Evolutionary conservation across 2,888 invertebrate species (phyloP).

Genomic region (Brachyptera risi): DNA sequence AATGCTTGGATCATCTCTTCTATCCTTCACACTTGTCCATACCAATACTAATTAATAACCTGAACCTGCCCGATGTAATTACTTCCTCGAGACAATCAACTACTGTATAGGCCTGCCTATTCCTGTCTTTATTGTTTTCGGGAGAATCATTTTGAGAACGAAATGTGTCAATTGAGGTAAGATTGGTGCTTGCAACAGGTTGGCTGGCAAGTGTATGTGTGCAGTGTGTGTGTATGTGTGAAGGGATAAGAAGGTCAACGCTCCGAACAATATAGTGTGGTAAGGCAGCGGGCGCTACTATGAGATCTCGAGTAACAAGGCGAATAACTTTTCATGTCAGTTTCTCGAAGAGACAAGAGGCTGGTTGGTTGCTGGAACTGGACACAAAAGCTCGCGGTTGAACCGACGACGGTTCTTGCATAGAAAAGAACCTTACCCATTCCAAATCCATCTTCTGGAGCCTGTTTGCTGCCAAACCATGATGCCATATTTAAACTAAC

Average conservation of each 20-base stretch:
- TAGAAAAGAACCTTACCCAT: constrained; percentile 19
- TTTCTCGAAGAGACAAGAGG: constrained; percentile 5
- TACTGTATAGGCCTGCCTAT: no score
- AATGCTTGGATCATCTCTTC: no score
- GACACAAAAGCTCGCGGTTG: constrained; percentile 10
- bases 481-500: constrained; percentile 17
- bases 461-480: constrained; percentile 13
- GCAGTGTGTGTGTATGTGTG: no score
- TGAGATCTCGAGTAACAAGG: constrained; percentile 2
- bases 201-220: no score
- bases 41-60: no score
- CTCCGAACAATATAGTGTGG: background rate
- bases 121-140: no score
- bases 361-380: background rate
- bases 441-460: constrained; percentile 12
- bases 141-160: no score
- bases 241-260: background rate
- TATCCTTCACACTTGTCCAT: no score
- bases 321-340: constrained; percentile 13
- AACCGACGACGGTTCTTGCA: constrained; percentile 5
- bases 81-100: no score
- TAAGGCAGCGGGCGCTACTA: background rate
- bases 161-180: no score
- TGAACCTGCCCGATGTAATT: no score
- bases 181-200: no score